Evolutionary conservation across 1,140 invertebrate genomes (phyloP).

Genomic region (Zophobas atratus): DNA sequence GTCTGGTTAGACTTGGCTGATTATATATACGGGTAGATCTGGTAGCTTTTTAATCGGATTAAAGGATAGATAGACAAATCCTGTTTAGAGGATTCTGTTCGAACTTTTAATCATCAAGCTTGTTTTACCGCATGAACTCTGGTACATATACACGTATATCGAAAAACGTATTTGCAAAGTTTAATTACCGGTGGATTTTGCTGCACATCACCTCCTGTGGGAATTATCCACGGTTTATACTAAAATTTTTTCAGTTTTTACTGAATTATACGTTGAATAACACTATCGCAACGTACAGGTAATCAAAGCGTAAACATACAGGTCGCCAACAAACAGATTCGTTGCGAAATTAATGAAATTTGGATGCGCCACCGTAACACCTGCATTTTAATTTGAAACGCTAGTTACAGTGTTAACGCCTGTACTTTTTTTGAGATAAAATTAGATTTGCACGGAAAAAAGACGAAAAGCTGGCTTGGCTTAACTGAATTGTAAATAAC

Average conservation of each 20-base stretch:
- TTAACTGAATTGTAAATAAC: too few relatives aligned
- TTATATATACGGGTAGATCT: conserved; percentile 49
- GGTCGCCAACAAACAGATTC: not conserved
- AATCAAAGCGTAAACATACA: not conserved
- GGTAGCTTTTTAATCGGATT: conserved; percentile 52
- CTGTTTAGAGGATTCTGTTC: conserved; percentile 46
- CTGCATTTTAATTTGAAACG: too few relatives aligned
- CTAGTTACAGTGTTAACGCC: too few relatives aligned
- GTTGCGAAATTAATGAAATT: too few relatives aligned
- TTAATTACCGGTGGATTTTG: conserved; percentile 50
- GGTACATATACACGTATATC: conserved; percentile 28
- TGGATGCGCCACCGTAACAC: too few relatives aligned
- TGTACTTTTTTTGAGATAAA: too few relatives aligned
- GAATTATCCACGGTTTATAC: conserved; percentile 8
- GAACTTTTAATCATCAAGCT: conserved; percentile 50
- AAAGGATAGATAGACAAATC: conserved; percentile 48
- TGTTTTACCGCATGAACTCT: conserved; percentile 45
- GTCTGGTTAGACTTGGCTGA: conserved; percentile 44
- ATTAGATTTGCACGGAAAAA: too few relatives aligned
- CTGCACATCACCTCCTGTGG: conserved; percentile 9
- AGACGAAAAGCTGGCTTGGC: too few relatives aligned
- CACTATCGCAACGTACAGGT: not conserved
- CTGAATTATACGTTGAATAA: not conserved
- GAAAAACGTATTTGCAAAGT: conserved; percentile 49
- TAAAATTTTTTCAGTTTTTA: conserved; percentile 26